These are phyloP conservation scores for Lethenteron reissneri DNA, from an alignment of 2,113 vertebrate genomes.

Conservation along the genomic window DNA sequence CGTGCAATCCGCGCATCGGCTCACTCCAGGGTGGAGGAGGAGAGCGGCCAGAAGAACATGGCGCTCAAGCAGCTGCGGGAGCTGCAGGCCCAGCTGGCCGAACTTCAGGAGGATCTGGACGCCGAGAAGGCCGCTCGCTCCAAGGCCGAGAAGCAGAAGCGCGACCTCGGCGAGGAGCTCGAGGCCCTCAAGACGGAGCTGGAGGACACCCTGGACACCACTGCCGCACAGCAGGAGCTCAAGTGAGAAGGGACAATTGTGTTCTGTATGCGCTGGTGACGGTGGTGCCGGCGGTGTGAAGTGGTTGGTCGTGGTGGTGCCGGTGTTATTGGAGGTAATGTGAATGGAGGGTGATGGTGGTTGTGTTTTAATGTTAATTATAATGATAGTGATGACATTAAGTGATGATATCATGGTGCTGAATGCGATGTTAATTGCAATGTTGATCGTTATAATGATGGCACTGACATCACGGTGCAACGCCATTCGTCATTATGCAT, in stretches of 20 bases:
- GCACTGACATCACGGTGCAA: too few species aligned
- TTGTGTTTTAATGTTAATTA: too few species aligned
- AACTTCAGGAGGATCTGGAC: constrained; percentile 83
- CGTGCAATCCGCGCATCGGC: too few species aligned
- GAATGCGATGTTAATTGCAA: too few species aligned
- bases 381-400: too few species aligned
- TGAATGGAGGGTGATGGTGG: too few species aligned
- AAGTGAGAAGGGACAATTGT: constrained; percentile 26
- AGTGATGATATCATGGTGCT: too few species aligned
- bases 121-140: constrained; percentile 48
- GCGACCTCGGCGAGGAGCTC: constrained; percentile 83
- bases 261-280: background rate
- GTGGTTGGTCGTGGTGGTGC: too few species aligned
- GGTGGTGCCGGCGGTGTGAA: constrained; percentile 3
- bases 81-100: constrained; percentile 72
- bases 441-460: too few species aligned
- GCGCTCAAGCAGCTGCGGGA: constrained; percentile 89
- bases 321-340: too few species aligned
- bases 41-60: constrained; percentile 71
- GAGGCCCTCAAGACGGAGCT: constrained; percentile 86
- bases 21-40: constrained; percentile 59
- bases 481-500: too few species aligned
- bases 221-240: constrained; percentile 80
- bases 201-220: constrained; percentile 81
- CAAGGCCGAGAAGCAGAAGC: constrained; percentile 82